These are phyloP conservation scores for Podarcis siculus DNA, from an alignment of 2,797 vertebrate species.

Conservation along the genomic window DNA sequence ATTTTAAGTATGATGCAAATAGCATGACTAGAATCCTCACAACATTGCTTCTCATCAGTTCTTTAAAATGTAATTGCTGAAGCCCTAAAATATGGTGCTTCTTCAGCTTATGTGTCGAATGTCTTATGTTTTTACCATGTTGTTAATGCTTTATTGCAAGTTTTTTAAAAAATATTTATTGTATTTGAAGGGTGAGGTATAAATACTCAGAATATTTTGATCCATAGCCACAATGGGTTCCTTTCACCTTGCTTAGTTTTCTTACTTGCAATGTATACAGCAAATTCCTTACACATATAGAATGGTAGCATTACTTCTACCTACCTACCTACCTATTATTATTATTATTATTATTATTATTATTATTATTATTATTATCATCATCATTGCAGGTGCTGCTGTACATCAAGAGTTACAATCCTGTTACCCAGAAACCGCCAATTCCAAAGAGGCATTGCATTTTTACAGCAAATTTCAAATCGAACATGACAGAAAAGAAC, in stretches of 20 bases:
- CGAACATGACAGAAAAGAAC: not conserved
- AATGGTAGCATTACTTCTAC: not conserved
- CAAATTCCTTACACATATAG: not conserved
- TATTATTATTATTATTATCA: not conserved
- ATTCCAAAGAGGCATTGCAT: slow-evolving; percentile 8
- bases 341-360: no score
- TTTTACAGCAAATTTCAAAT: slow-evolving; percentile 6
- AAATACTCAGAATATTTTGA: no score
- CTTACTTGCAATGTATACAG: not conserved
- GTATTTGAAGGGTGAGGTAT: no score
- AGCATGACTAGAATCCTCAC: not conserved
- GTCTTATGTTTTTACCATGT: no score
- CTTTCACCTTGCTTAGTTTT: not conserved
- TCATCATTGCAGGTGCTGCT: not conserved
- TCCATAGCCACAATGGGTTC: not conserved
- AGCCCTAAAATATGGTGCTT: no score
- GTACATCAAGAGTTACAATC: not conserved
- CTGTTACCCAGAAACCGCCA: not conserved
- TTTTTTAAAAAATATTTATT: no score
- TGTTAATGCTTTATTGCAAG: no score
- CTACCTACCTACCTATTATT: not conserved
- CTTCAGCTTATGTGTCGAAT: no score
- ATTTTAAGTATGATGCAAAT: not conserved
- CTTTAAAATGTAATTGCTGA: no score
- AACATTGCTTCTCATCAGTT: not conserved